phyloP scores from a whole-genome alignment of 2,113 vertebrate genomes.

The Ceratotherium simum region DNA sequence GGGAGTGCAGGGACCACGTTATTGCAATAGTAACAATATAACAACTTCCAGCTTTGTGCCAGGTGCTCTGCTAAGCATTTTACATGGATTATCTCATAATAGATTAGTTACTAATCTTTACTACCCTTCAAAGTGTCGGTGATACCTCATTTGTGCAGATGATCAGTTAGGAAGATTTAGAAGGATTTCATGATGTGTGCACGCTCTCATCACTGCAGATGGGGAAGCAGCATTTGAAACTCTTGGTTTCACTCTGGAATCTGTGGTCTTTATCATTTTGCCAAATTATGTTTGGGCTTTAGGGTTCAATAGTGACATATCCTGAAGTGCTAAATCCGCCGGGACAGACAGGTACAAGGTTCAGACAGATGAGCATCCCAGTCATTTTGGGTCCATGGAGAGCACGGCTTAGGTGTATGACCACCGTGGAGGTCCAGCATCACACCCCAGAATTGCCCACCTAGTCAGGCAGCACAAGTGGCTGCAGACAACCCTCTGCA shows the following conservation, averaged over 20 bases:
- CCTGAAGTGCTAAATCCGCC: too few species aligned
- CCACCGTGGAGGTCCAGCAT: too few species aligned
- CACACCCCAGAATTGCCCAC: neutral
- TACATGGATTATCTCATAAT: fast-evolving
- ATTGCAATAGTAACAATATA: fast-evolving
- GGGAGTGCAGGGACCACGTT: fast-evolving
- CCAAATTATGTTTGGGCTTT: neutral
- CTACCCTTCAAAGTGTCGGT: too few species aligned
- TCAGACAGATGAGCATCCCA: neutral
- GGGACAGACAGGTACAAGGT: neutral
- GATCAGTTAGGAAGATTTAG: too few species aligned
- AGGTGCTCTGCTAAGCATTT: too few species aligned
- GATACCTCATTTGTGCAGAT: too few species aligned
- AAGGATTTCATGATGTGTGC: neutral
- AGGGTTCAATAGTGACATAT: neutral
- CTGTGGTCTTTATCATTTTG: neutral
- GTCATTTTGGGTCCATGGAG: neutral
- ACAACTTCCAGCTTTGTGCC: neutral
- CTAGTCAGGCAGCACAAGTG: neutral
- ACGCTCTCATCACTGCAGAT: fast-evolving
- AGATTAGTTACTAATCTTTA: too few species aligned
- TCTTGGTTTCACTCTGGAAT: neutral
- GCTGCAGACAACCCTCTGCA: neutral
- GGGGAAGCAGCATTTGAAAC: neutral
- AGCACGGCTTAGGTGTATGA: too few species aligned